These are phyloP conservation scores for Ceratosolen solmsi DNA, from an alignment of 1,140 invertebrate species.

Conservation along the genomic window DNA sequence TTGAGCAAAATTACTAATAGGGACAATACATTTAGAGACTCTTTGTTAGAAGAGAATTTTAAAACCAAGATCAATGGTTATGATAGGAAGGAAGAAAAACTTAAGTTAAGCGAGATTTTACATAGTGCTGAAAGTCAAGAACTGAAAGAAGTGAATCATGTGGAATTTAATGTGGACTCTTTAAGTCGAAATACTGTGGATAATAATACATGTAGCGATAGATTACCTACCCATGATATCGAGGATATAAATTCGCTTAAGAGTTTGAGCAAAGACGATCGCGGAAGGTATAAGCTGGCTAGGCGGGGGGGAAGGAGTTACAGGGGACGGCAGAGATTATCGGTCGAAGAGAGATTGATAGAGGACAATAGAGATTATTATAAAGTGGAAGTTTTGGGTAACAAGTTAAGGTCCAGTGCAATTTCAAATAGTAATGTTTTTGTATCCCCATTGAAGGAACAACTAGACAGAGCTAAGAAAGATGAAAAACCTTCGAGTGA, in stretches of 20 bases:
- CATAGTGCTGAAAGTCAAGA: constrained; percentile 24
- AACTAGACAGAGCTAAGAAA: constrained; percentile 58
- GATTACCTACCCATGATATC: background rate
- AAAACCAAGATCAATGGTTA: constrained; percentile 49
- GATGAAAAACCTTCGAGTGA: constrained; percentile 70
- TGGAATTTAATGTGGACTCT: constrained; percentile 42
- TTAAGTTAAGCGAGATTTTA: constrained; percentile 17
- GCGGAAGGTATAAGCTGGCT: constrained; percentile 50
- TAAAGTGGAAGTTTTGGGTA: constrained; percentile 82
- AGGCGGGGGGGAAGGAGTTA: constrained; percentile 61
- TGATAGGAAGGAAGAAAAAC: constrained; percentile 32
- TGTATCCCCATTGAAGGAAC: constrained; percentile 54
- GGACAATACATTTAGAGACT: constrained; percentile 33
- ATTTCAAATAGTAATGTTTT: constrained; percentile 57
- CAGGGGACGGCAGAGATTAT: constrained; percentile 72
- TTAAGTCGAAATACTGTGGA: constrained; percentile 30
- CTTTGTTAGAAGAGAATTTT: constrained; percentile 23
- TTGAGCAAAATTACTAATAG: constrained; percentile 24
- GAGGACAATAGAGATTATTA: constrained; percentile 81
- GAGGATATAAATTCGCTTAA: constrained; percentile 44
- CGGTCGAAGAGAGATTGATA: constrained; percentile 75
- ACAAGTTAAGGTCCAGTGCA: constrained; percentile 79
- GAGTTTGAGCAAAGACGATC: constrained; percentile 40
- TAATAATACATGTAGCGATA: constrained; percentile 53
- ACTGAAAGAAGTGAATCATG: constrained; percentile 38